Conservation (phyloP, 2,113 vertebrate genomes). For the Takifugu flavidus region DNA sequence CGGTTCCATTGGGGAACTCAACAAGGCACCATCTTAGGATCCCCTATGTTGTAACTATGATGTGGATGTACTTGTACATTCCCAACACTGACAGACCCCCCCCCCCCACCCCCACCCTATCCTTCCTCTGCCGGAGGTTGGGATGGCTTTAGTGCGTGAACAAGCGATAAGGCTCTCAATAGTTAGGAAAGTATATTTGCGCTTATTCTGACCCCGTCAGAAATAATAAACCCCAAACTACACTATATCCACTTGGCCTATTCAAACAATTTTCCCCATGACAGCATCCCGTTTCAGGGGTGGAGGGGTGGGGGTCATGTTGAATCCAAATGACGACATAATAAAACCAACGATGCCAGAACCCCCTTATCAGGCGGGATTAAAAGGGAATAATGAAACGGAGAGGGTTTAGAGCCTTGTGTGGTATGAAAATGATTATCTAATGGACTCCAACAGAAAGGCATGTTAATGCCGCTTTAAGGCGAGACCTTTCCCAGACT, state of each 20-base stretch:
- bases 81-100: not conserved
- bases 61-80: slow-evolving; percentile 7
- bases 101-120: not conserved
- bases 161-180: slow-evolving; percentile 61
- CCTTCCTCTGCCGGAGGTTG: slow-evolving; percentile 48
- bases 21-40: slow-evolving; percentile 29
- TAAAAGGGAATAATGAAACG: slow-evolving; percentile 76
- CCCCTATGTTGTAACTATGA: too few relatives aligned
- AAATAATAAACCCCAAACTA: slow-evolving; percentile 70
- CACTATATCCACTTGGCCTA: slow-evolving; percentile 75
- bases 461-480: slow-evolving; percentile 74
- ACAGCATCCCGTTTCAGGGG: slow-evolving; percentile 52
- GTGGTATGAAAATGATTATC: slow-evolving; percentile 80
- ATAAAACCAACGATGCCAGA: slow-evolving; percentile 67
- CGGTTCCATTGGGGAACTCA: too few relatives aligned
- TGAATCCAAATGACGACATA: slow-evolving; percentile 75
- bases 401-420: slow-evolving; percentile 74
- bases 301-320: slow-evolving; percentile 50
- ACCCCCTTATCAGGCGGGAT: slow-evolving; percentile 73
- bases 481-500: slow-evolving; percentile 75
- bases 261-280: slow-evolving; percentile 74
- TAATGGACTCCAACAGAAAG: slow-evolving; percentile 73
- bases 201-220: slow-evolving; percentile 74
- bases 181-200: slow-evolving; percentile 64
- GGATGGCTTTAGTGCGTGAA: slow-evolving; percentile 63